Conservation (phyloP, 2,113 vertebrate species). For the Pan troglodytes region DNA sequence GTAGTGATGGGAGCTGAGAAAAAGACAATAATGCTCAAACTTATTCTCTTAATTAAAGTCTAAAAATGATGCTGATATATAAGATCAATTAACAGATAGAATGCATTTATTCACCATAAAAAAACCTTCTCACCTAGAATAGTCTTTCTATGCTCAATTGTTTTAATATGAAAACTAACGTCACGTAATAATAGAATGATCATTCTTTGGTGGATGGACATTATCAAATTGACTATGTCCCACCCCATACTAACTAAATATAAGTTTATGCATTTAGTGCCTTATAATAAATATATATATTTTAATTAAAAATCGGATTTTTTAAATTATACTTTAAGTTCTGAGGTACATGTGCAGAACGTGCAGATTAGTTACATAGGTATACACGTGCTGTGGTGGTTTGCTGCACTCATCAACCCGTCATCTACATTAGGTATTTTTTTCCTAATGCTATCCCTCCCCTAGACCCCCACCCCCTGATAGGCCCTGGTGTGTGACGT, state of each 20-base stretch:
- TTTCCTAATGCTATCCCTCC: too few relatives aligned
- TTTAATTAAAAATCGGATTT: background rate
- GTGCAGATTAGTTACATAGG: too few relatives aligned
- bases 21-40: background rate
- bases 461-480: too few relatives aligned
- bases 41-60: constrained; percentile 19
- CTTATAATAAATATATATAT: background rate
- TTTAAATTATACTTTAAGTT: too few relatives aligned
- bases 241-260: background rate
- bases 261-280: background rate
- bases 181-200: background rate
- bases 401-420: too few relatives aligned
- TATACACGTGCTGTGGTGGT: too few relatives aligned
- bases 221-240: background rate
- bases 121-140: background rate
- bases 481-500: too few relatives aligned
- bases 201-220: background rate
- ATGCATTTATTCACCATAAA: background rate
- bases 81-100: background rate
- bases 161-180: background rate
- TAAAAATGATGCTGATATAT: background rate
- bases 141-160: background rate
- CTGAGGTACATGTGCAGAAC: too few relatives aligned
- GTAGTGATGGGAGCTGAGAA: background rate
- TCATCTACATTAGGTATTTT: too few relatives aligned